Percentiles rank a stretch among this genome's conserved stretches.
Conservation (phyloP, 2,888 invertebrate species). For the Synergus itoensis region DNA sequence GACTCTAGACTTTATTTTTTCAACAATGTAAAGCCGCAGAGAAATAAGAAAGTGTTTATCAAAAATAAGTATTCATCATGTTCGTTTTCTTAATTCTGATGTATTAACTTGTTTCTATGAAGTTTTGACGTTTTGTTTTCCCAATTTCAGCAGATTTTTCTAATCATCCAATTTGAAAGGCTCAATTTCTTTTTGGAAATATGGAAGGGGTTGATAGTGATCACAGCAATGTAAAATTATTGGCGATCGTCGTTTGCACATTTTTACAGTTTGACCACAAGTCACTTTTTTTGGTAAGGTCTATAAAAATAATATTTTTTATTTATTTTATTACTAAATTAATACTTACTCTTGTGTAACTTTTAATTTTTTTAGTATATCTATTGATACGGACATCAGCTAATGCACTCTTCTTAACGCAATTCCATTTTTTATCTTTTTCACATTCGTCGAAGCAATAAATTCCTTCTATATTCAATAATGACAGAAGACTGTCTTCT, state of each 20-base stretch:
- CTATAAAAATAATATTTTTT: not conserved
- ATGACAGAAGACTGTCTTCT: not conserved
- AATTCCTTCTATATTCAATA: not conserved
- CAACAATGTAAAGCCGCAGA: not conserved
- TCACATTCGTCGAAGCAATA: not conserved
- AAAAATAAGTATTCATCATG: not conserved
- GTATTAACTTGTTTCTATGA: not conserved
- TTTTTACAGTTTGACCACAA: slow-evolving; percentile 4
- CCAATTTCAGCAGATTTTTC: slow-evolving; percentile 54
- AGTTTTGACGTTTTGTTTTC: slow-evolving; percentile 51
- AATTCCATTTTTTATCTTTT: not conserved
- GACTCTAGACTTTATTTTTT: not conserved
- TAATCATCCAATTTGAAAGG: slow-evolving; percentile 53
- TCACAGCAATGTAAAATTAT: slow-evolving; percentile 35
- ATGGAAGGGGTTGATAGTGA: slow-evolving; percentile 1
- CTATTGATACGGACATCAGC: not conserved
- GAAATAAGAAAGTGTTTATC: not conserved
- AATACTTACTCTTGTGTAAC: not conserved
- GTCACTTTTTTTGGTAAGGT: not conserved
- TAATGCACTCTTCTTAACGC: not conserved
- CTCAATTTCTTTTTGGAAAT: slow-evolving; percentile 27
- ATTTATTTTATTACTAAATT: not conserved
- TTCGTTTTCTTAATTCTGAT: not conserved
- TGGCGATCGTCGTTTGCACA: slow-evolving; percentile 38
- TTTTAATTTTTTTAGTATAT: not conserved